Base-by-base conservation (phyloP, 2,113 vertebrate genomes). In the Prionailurus bengalensis region DNA sequence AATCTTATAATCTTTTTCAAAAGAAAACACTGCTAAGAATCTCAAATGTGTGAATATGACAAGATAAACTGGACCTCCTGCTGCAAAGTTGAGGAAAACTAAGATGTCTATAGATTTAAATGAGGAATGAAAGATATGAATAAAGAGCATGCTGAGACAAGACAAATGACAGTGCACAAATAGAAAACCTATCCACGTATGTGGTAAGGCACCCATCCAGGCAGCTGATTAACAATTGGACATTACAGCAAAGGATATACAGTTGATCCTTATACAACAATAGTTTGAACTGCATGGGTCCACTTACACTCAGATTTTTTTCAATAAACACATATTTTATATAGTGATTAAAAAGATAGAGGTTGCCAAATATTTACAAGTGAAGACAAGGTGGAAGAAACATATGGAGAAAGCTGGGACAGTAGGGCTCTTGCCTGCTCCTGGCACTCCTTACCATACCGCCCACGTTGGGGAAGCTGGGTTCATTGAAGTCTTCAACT, bases 41-140 rank as follows among this genome's bases (percentile, higher is more conserved):
- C 53, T 94, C 82, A 81, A 73, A 71, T 82, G 36, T 48, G 1
- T 93, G 71, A 88, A 13, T 94, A 70, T 63, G 65, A 76, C 0
- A 81, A 89, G 71, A 95, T 73, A 93, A 95, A 51, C 36, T 65
- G 53, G 78, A 94, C 19, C 33, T 93, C 55, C 36, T 84, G 21
- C 27, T 55, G 14, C 16, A 80, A 92, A 91, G 76, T 21, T 29
- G 29, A 89, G 79, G 68, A 85, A 93, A 94, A 93, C 13, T 15
- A 58, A 84, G 74, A n/a, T 80, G 27, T 1, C 3, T 25, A 15
- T 83, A 89, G 17, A 96, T 81, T 48, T 53, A 93, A 93, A 86
- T 68, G 19, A 85, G 51, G 17, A 79, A 80, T 51, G 14, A 78
- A 87, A 80, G 61, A 39, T 25, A 36, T 33, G 51, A 78, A 36